Evolutionary conservation across 2,113 vertebrate species (phyloP).

Genomic region (Scalopus aquaticus): DNA sequence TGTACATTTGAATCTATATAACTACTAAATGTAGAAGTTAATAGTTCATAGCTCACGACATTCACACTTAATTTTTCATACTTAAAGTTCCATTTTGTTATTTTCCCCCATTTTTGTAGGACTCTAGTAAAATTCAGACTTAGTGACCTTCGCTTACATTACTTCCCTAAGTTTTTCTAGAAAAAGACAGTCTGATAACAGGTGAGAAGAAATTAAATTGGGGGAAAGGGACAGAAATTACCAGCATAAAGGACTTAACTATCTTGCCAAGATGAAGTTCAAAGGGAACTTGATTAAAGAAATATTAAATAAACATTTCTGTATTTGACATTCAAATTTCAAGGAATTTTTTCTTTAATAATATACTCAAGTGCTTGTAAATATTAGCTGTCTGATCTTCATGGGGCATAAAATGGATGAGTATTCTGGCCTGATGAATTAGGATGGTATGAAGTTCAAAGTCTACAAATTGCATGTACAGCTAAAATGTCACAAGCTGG

Average conservation of each 20-base stretch:
- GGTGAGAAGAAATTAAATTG: neutral
- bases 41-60: neutral
- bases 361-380: neutral
- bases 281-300: slow-evolving; percentile 37
- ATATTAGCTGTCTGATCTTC: neutral
- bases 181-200: neutral
- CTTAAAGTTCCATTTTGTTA: neutral
- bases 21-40: neutral
- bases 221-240: neutral
- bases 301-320: neutral
- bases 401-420: neutral
- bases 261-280: neutral
- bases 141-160: neutral
- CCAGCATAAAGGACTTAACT: neutral
- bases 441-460: neutral
- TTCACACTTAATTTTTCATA: slow-evolving; percentile 38
- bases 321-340: slow-evolving; percentile 4
- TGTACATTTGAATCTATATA: neutral
- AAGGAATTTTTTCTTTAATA: neutral
- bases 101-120: neutral
- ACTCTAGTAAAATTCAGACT: neutral
- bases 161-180: neutral
- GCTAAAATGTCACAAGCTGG: neutral
- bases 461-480: neutral
- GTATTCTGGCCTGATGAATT: neutral